Evolutionary conservation across 2,797 vertebrate genomes (phyloP).

Genomic region (Vespertilio murinus): DNA sequence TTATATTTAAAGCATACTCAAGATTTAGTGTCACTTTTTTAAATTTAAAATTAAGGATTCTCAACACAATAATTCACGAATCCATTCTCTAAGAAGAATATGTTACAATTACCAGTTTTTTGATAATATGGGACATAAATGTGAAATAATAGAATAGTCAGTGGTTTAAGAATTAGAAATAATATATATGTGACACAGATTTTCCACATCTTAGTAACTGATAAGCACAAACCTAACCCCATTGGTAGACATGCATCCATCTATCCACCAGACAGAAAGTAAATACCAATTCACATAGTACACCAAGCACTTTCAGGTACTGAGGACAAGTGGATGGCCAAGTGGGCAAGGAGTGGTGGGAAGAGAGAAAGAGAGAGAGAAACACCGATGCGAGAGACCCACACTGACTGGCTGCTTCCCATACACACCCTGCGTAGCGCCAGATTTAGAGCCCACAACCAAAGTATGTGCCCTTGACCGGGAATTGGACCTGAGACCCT

Average conservation of each 20-base stretch:
- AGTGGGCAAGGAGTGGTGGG: rapidly evolving
- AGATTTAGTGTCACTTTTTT: conserved; percentile 1
- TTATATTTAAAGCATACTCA: conserved; percentile 15
- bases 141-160: not conserved
- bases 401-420: too few species aligned
- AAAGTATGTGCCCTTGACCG: too few species aligned
- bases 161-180: conserved; percentile 27
- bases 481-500: too few species aligned
- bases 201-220: not conserved
- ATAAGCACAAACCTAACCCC: not conserved
- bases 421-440: too few species aligned
- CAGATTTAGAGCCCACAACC: too few species aligned
- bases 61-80: too few species aligned
- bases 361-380: too few species aligned
- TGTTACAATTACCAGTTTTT: not conserved
- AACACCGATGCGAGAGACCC: too few species aligned
- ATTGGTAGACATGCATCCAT: not conserved
- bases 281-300: not conserved
- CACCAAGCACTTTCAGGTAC: not conserved
- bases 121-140: conserved; percentile 10
- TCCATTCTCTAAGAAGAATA: too few species aligned
- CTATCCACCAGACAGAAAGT: too few species aligned
- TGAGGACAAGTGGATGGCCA: not conserved
- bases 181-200: not conserved
- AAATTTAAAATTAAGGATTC: conserved; percentile 12